Conservation (phyloP, 2,797 vertebrate genomes). For the Macrochelys suwanniensis region DNA sequence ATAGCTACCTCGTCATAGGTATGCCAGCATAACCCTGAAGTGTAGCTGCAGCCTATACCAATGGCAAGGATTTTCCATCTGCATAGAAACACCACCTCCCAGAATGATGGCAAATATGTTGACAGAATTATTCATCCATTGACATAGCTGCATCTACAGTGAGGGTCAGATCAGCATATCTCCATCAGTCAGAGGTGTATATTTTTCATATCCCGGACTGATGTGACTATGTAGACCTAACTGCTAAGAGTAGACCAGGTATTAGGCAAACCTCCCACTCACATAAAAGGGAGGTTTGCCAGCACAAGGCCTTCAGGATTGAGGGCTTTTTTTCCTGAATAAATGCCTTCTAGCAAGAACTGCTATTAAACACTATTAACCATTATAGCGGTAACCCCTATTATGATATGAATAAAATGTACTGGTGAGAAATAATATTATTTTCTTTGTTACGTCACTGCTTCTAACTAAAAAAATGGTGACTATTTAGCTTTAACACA, state of each 20-base stretch:
- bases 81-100: neutral
- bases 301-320: neutral
- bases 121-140: neutral
- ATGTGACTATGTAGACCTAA: neutral
- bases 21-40: neutral
- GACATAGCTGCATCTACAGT: no score
- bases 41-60: neutral
- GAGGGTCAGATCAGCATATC: neutral
- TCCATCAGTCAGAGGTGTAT: neutral
- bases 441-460: neutral
- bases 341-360: neutral
- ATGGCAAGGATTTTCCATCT: neutral
- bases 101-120: neutral
- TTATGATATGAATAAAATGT: neutral
- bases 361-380: neutral
- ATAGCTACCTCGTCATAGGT: neutral
- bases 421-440: neutral
- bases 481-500: neutral
- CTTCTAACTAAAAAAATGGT: neutral
- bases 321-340: neutral
- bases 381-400: neutral
- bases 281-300: neutral
- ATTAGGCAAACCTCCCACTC: neutral
- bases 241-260: neutral
- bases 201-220: neutral